Evolutionary conservation across 2,113 vertebrate genomes (phyloP).

Genomic region (Gopherus evgoodei): DNA sequence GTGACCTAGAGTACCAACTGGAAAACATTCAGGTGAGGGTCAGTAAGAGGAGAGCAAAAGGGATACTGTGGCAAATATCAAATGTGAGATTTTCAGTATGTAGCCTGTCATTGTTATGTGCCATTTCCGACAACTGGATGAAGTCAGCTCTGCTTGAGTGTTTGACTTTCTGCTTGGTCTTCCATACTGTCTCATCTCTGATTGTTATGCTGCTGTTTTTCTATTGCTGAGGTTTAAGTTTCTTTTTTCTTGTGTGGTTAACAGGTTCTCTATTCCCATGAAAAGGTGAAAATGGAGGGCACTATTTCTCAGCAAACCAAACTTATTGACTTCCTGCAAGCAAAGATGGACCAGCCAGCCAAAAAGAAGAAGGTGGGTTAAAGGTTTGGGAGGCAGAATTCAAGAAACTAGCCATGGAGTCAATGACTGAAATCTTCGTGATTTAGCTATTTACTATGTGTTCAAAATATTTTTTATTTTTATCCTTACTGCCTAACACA

Average conservation of each 20-base stretch:
- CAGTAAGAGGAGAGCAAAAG: neutral
- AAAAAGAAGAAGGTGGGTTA: slow-evolving; percentile 98
- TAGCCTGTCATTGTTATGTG: neutral
- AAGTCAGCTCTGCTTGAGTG: neutral
- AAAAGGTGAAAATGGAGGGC: slow-evolving; percentile 99
- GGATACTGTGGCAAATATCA: neutral
- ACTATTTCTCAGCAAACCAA: slow-evolving; percentile 99
- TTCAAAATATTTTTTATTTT: slow-evolving; percentile 20
- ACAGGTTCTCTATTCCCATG: slow-evolving; percentile 98
- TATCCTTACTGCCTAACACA: slow-evolving; percentile 17
- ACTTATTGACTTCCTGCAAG: slow-evolving; percentile 98
- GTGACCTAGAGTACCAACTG: slow-evolving; percentile 96
- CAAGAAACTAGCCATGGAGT: neutral
- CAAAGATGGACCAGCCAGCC: slow-evolving; percentile 97
- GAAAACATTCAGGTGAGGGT: slow-evolving; percentile 96
- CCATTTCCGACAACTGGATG: neutral
- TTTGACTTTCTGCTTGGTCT: neutral
- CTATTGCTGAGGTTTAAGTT: slow-evolving; percentile 2
- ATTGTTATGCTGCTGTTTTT: neutral
- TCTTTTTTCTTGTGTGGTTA: slow-evolving; percentile 55
- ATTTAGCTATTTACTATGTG: neutral
- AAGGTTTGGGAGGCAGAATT: slow-evolving; percentile 18
- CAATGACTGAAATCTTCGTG: neutral
- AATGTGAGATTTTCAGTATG: neutral
- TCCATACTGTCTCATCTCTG: neutral